Conservation (phyloP, 2,888 invertebrate genomes). For the Heliconius ismenius region DNA sequence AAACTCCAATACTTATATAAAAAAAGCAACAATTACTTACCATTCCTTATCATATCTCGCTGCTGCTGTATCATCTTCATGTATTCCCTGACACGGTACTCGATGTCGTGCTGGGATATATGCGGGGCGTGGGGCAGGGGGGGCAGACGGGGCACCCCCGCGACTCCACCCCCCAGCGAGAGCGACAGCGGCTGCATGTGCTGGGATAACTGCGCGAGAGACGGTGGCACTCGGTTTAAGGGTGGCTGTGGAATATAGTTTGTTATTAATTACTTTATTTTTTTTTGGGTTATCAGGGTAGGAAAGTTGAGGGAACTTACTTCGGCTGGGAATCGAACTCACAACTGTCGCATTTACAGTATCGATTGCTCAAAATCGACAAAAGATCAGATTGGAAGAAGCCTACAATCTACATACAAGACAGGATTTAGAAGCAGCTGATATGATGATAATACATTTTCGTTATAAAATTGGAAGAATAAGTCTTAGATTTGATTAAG, state of each 20-base stretch:
- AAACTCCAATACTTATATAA: no score
- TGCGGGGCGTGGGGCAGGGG: conserved; percentile 81
- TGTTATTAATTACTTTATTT: neutral
- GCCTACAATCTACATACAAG: no score
- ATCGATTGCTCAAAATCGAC: no score
- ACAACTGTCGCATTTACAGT: neutral
- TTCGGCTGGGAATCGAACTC: neutral
- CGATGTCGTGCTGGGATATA: conserved; percentile 86
- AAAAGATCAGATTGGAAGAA: no score
- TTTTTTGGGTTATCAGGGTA: neutral
- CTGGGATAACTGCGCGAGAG: conserved; percentile 75
- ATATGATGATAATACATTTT: no score
- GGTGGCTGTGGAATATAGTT: conserved; percentile 62
- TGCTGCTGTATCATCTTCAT: conserved; percentile 86
- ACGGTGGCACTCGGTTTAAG: conserved; percentile 82
- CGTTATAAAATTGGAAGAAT: no score
- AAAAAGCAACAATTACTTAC: conserved; percentile 48
- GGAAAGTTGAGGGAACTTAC: neutral
- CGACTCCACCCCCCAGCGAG: conserved; percentile 82
- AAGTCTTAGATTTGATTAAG: no score
- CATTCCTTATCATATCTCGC: conserved; percentile 70
- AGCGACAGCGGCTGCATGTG: conserved; percentile 90
- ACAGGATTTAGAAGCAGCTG: no score
- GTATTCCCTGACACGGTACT: conserved; percentile 90
- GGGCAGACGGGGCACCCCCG: conserved; percentile 82